Base-by-base conservation (phyloP, 2,888 invertebrate genomes). In the Synanthedon vespiformis region DNA sequence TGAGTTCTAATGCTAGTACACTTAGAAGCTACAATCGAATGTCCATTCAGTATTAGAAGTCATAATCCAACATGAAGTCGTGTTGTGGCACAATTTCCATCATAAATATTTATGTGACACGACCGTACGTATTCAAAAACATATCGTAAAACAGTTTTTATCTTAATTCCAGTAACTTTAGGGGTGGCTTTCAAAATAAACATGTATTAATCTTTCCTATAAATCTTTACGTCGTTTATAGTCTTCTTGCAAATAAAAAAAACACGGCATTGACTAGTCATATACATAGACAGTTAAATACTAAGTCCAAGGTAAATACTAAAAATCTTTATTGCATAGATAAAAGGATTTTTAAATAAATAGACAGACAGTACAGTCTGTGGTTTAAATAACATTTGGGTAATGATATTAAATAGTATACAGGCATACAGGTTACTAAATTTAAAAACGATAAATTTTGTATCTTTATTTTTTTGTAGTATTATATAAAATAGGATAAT, bases 161-260 rank as follows among this genome's bases (percentile, higher is more conserved):
- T 65, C 60, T 63, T 59, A 65, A 65, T 67, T 63, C 61, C 64
- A 41, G 59, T 56, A 63, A 69, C 60, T 67, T 68, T 50, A 55
- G 64, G 58, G 58, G 56, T 56, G 58, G 56, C 60, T 59, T 61
- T 60, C 58, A 59, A 61, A 53, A 58, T 56, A 57, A 44, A 44
- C 53, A 53, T 11, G 49, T 58, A 57, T 57, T 55, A 34, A 34
- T 34, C 34, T 34, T 34, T 34, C 34, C 10, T 34, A 34, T 34
- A 34, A 34, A 34, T 34, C 34, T 22, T 1, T 10, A 34, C 2
- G 8, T 34, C 34, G 34, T 34, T 34, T 34, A 34, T 34, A 10
- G 34, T 34, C 34, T 34, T 34, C 34, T 10, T 34, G 34, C 34
- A 34, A 34, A 34, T 34, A 34, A 34, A 34, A 34, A 22, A 34